Evolutionary conservation across 2,113 vertebrate genomes (phyloP).

Genomic region (Echinops telfairi): DNA sequence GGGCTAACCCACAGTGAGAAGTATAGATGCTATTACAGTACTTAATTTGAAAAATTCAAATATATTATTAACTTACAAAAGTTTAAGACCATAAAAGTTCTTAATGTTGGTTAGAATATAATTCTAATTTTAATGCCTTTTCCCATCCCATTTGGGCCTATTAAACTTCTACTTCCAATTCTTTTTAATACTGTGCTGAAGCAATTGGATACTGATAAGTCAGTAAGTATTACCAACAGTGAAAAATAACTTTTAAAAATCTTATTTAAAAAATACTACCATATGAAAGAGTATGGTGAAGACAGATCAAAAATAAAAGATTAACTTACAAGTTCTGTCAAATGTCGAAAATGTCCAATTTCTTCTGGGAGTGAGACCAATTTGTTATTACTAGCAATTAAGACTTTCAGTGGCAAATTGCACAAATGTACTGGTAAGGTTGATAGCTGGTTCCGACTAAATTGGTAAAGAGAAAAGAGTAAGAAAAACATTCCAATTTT

Average conservation of each 20-base stretch:
- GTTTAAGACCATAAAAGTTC: slow-evolving; percentile 42
- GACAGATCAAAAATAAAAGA: slow-evolving; percentile 52
- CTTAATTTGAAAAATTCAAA: slow-evolving; percentile 58
- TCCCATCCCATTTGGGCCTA: background rate
- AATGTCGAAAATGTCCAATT: slow-evolving; percentile 93
- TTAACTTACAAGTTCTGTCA: slow-evolving; percentile 95
- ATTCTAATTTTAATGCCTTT: slow-evolving; percentile 13
- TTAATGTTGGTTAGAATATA: slow-evolving; percentile 35
- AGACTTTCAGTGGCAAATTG: slow-evolving; percentile 95
- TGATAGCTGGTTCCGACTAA: slow-evolving; percentile 97
- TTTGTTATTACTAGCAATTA: slow-evolving; percentile 98
- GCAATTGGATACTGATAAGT: background rate
- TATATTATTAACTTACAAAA: slow-evolving; percentile 41
- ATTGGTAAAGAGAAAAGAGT: slow-evolving; percentile 70
- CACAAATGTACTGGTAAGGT: slow-evolving; percentile 94
- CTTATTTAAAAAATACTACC: background rate
- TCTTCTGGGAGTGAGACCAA: slow-evolving; percentile 96
- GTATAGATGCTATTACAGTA: slow-evolving; percentile 40
- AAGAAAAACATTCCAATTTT: slow-evolving; percentile 58
- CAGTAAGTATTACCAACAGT: background rate
- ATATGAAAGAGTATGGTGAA: background rate
- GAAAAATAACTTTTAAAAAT: slow-evolving; percentile 52
- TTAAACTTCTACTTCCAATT: slow-evolving; percentile 31
- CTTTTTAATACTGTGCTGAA: slow-evolving; percentile 7
- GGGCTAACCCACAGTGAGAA: slow-evolving; percentile 28